Conservation (phyloP, 2,888 invertebrate species). For the Abrostola triplasia region DNA sequence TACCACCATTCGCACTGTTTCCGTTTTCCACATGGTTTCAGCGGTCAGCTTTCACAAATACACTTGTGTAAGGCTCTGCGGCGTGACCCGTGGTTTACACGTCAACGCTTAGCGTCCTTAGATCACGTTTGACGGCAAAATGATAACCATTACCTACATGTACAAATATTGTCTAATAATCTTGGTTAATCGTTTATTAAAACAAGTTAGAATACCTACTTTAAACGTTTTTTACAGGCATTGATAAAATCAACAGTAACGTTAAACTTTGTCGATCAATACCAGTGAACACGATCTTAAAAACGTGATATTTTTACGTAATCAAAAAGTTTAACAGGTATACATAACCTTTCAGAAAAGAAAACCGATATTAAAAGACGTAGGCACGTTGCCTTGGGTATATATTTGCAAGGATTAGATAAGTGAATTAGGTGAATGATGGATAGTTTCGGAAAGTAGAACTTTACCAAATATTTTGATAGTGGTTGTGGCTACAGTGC, state of each 20-base stretch:
- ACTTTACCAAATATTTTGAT: constrained; percentile 43
- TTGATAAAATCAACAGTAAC: too few relatives aligned
- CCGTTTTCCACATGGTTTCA: constrained; percentile 60
- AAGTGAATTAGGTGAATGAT: constrained; percentile 52
- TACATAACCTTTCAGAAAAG: constrained; percentile 20
- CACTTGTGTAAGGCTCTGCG: constrained; percentile 31
- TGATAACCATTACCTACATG: background rate
- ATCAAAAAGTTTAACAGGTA: constrained; percentile 14
- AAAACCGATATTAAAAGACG: constrained; percentile 24
- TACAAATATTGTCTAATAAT: too few relatives aligned
- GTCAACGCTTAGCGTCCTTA: constrained; percentile 28
- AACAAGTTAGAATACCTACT: too few relatives aligned
- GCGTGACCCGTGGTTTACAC: constrained; percentile 33
- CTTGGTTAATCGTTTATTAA: too few relatives aligned
- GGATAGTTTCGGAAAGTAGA: constrained; percentile 44
- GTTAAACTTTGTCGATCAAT: background rate
- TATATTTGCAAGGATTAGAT: constrained; percentile 44
- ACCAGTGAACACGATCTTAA: background rate
- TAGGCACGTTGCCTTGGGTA: constrained; percentile 25
- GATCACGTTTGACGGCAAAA: constrained; percentile 8
- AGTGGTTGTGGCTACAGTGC: constrained; percentile 4
- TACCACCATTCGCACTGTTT: constrained; percentile 41
- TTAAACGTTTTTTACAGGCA: too few relatives aligned
- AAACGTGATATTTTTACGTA: constrained; percentile 31
- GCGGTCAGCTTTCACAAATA: constrained; percentile 51